Base-by-base conservation (phyloP, 2,797 vertebrate genomes). In the Coregonus sp. region DNA sequence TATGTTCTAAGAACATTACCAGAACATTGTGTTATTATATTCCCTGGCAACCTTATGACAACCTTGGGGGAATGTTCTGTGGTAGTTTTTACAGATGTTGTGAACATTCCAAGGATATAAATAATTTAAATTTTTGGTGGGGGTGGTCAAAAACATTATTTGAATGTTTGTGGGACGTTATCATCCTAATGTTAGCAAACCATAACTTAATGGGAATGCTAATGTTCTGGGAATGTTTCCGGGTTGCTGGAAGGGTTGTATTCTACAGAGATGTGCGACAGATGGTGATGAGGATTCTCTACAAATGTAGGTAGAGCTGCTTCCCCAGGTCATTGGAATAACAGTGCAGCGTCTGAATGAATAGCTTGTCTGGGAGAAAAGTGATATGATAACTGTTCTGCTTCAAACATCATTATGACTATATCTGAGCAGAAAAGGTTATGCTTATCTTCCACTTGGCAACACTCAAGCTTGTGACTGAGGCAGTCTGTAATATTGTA, bases 261-360 rank as follows among this genome's bases (percentile, higher is more conserved):
- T 63, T 35, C 35, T 59, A 63, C 70, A 72, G 82, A 78, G 66
- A 65, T 70, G 79, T 68, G 51, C 80, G 87, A 82, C 80, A 72
- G 79, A 84, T 76, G 71, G 75, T 82, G 70, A 80, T 79, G 74
- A 37, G 77, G 70, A 82, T 87, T 81, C 75, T 78, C 66, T 68
- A 65, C 74, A 86, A 86, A 86, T 63, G 65, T 33, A 69, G 7
- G 7, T 59, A 73, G 50, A 69, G 18, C 50, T 51, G 75, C 74
- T 72, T 69, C 1, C 70, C 74, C 82, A 67, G 54, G 75, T 86
- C 77, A 78, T 74, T 72, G 12, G 84, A 86, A 81, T 81, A 86
- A 84, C 50, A 69, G 54, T 37, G 67, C 63, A 76, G 56, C 68
- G 18, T 82, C 81, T 80, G 54, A 80, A 63, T 73, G 81, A 78